Percentiles rank a stretch among this genome's conserved stretches.
Conservation (phyloP, 2,113 vertebrate genomes). For the Diglossa brunneiventris region DNA sequence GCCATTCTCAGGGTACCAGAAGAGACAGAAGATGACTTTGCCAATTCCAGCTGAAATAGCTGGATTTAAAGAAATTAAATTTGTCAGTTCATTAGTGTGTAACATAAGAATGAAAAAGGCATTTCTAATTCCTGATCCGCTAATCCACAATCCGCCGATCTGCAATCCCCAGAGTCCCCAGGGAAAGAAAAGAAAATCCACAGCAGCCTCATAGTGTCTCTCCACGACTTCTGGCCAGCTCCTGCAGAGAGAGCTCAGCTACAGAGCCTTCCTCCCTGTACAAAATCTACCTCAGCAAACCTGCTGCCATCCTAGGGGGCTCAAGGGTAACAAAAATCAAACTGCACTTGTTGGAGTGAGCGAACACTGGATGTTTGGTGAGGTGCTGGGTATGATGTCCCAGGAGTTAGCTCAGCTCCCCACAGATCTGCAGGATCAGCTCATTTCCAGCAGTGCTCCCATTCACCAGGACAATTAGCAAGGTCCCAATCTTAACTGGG, state of each 20-base stretch:
- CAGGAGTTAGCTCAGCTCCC: background rate
- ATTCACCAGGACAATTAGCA: background rate
- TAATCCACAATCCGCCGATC: constrained; percentile 34
- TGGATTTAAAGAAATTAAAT: constrained; percentile 50
- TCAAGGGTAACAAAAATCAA: background rate
- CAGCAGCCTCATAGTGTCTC: background rate
- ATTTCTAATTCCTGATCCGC: constrained; percentile 27
- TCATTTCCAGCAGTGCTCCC: background rate
- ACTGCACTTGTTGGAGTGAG: background rate
- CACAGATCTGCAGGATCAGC: background rate
- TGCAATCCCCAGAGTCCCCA: background rate
- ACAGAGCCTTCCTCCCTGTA: background rate
- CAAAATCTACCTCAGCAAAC: background rate
- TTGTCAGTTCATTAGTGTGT: constrained; percentile 56
- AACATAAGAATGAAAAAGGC: constrained; percentile 34
- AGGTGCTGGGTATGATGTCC: background rate
- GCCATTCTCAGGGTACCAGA: background rate
- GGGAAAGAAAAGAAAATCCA: constrained; percentile 15
- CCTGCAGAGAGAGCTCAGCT: background rate
- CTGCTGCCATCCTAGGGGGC: background rate
- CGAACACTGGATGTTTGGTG: background rate
- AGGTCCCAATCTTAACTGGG: background rate
- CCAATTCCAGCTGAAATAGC: background rate
- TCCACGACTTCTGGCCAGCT: background rate
- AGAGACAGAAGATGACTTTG: background rate